Base-by-base conservation (phyloP, 1,140 invertebrate species). In the Bombus picipes region DNA sequence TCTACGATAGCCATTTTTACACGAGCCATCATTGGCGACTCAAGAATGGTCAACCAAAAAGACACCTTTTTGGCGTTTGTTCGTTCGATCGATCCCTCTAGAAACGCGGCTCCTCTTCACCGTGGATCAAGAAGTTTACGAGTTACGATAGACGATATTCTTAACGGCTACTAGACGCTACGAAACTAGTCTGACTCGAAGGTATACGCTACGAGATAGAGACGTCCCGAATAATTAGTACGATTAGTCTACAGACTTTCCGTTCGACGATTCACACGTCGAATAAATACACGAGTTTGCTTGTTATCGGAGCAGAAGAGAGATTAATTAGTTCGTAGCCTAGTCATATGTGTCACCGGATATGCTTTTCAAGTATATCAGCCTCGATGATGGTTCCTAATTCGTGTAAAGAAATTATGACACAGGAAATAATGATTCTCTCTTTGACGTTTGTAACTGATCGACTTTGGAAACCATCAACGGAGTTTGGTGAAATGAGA, bases 261-360 rank as follows among this genome's bases (percentile, higher is more conserved):
- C 37, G 83, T 79, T 85, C 82, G 34, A 37, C 71, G 72, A 80
- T 68, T 18, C 65, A 83, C 70, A 79, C 77, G 83, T 43, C 78
- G 77, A 66, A 89, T 83, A 91, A 87, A 87, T 85, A 88, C 18
- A 65, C 88, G 90, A 22, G 87, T 87, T 91, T 90, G 87, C 77
- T 82, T 86, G 86, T 89, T 85, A 87, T 88, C 84, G 88, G 81
- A 90, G 89, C 81, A 88, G 86, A 91, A 91, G 88, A 87, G 85
- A 89, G 81, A 87, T 90, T 83, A 83, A 87, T 90, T 92, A 92
- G 32, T 90, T 91, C 88, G 85, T 92, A 92, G 77, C 86, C 89
- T 92, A 93, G 86, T 94, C 89, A 92, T 93, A 94, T 93, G 92
- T 92, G 87, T 93, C 88, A 92, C 84, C 90, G 90, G 94, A 94